A percentile compares a stretch with the other conserved stretches of the same genome.
These are phyloP conservation scores for Aethes cnicana DNA, from an alignment of 2,888 invertebrate species.

Conservation along the genomic window DNA sequence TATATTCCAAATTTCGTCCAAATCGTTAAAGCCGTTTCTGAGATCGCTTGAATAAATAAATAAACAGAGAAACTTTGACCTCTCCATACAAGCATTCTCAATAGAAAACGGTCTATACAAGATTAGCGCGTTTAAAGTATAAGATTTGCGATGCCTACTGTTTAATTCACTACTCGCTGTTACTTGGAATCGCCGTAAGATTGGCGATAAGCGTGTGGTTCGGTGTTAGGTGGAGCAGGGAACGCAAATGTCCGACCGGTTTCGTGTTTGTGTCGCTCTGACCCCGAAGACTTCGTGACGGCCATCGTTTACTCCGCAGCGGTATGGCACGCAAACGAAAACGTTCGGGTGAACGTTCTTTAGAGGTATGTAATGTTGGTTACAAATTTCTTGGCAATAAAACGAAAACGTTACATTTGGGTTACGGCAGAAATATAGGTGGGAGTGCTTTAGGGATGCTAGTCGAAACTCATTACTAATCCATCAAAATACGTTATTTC, in stretches of 20 bases:
- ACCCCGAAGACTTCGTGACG: slow-evolving; percentile 66
- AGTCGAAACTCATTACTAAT: no score
- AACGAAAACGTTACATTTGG: slow-evolving; percentile 53
- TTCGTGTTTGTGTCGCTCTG: slow-evolving; percentile 57
- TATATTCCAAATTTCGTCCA: no score
- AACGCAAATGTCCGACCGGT: slow-evolving; percentile 54
- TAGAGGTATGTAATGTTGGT: slow-evolving; percentile 46
- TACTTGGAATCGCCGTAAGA: background rate
- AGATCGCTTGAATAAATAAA: no score
- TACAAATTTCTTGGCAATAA: slow-evolving; percentile 62
- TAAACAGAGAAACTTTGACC: no score
- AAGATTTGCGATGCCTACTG: slow-evolving; percentile 7
- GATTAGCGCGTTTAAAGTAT: no score
- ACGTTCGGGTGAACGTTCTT: slow-evolving; percentile 61
- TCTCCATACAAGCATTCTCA: no score
- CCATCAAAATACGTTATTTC: no score
- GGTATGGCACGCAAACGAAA: slow-evolving; percentile 58
- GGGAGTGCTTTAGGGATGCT: slow-evolving; percentile 41
- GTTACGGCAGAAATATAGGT: slow-evolving; percentile 49
- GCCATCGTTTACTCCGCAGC: slow-evolving; percentile 51
- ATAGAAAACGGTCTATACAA: no score
- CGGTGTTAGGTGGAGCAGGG: slow-evolving; percentile 6
- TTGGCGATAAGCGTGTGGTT: background rate
- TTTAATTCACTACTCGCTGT: slow-evolving; percentile 5
- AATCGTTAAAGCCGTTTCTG: no score